Evolutionary conservation across 2,113 vertebrate genomes (phyloP).

Genomic region (Todiramphus chloris): DNA sequence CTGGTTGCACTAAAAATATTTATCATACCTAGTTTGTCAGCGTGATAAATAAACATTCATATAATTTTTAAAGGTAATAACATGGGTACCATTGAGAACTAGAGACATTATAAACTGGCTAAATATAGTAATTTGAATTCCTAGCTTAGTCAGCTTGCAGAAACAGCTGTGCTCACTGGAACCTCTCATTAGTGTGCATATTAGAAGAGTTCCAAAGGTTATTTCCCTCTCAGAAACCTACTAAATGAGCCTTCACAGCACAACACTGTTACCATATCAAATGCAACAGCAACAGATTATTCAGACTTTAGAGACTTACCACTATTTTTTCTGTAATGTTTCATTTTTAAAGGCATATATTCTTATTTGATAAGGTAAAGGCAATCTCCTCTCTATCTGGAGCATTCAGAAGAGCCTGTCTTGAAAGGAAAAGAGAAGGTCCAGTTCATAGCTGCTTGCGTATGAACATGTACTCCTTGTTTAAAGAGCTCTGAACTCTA

Average conservation of each 20-base stretch:
- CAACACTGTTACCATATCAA: background rate
- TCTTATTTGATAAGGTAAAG: background rate
- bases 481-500: background rate
- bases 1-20: background rate
- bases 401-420: conserved; percentile 15
- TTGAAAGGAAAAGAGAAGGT: conserved; percentile 5
- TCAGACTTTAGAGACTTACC: background rate
- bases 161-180: conserved; percentile 50
- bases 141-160: conserved; percentile 42
- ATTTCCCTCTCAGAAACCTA: conserved; percentile 19
- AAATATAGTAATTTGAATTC: conserved; percentile 59
- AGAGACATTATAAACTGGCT: background rate
- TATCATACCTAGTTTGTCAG: background rate
- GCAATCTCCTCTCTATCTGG: background rate
- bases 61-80: background rate
- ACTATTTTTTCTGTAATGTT: conserved; percentile 8
- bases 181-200: conserved; percentile 37
- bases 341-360: background rate
- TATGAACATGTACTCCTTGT: background rate
- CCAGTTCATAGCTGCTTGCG: background rate
- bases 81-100: background rate
- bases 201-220: conserved; percentile 28
- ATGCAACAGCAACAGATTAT: background rate
- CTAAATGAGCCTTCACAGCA: background rate
- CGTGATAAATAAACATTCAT: background rate